Evolutionary conservation across 2,797 vertebrate species (phyloP).

Genomic region (Sardinella longiceps): DNA sequence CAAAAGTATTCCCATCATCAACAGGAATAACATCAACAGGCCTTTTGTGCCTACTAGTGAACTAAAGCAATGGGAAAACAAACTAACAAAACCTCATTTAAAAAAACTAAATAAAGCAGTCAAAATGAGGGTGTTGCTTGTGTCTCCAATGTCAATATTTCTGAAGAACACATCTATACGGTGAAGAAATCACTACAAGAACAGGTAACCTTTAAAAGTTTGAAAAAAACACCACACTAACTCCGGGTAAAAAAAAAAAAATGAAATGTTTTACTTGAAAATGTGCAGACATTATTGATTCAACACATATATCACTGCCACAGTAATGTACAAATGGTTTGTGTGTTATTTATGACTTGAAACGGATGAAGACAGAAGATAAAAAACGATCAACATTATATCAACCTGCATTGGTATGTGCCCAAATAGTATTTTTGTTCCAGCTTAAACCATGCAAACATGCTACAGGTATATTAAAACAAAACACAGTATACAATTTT

Average conservation of each 20-base stretch:
- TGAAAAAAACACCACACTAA: background rate
- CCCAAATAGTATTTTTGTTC: constrained; percentile 49
- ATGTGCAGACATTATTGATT: constrained; percentile 53
- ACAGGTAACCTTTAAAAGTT: background rate
- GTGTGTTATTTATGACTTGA: constrained; percentile 43
- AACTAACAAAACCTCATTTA: no score
- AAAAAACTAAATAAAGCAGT: background rate
- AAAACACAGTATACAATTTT: constrained; percentile 46
- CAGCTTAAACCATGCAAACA: constrained; percentile 66
- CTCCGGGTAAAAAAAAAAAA: constrained; percentile 63
- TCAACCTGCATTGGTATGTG: constrained; percentile 42
- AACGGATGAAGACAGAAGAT: constrained; percentile 55
- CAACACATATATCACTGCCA: constrained; percentile 44
- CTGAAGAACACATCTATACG: background rate
- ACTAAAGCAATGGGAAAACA: background rate
- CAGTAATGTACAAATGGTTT: constrained; percentile 48
- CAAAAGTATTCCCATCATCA: constrained; percentile 33
- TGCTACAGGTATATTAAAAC: constrained; percentile 63
- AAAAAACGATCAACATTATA: constrained; percentile 29
- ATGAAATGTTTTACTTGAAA: constrained; percentile 57
- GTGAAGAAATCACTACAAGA: constrained; percentile 25
- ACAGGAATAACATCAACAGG: constrained; percentile 7
- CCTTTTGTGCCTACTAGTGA: background rate
- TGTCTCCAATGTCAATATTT: background rate
- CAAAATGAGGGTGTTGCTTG: background rate